phyloP scores from a whole-genome alignment of 2,113 vertebrate species.

The Nibea coibor region DNA sequence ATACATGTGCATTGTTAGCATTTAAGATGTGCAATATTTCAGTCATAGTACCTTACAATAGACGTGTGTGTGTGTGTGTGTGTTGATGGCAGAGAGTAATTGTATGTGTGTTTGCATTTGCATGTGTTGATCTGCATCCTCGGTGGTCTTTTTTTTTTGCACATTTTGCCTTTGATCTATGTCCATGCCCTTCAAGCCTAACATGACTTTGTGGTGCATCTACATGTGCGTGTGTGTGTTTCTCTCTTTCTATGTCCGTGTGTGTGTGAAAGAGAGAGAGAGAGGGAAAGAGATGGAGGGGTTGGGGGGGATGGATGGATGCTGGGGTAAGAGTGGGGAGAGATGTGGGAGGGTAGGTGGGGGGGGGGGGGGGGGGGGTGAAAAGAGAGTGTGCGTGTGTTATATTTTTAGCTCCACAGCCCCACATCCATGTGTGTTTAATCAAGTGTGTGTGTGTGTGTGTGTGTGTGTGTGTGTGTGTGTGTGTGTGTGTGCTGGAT shows the following conservation, averaged over 20 bases:
- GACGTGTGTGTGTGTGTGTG: not conserved
- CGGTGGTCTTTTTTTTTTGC: constrained; percentile 60
- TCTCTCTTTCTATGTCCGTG: constrained; percentile 27
- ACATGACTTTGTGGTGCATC: constrained; percentile 66
- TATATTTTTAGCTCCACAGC: constrained; percentile 81
- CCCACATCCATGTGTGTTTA: constrained; percentile 75
- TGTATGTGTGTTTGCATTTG: constrained; percentile 47
- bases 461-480: constrained; percentile 55
- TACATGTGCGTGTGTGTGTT: constrained; percentile 19
- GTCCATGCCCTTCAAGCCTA: constrained; percentile 67
- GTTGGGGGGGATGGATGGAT: constrained; percentile 33
- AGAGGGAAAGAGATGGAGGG: not conserved
- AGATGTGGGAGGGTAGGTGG: constrained; percentile 29
- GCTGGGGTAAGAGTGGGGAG: constrained; percentile 47
- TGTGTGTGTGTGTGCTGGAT: constrained; percentile 58
- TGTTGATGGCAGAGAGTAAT: not conserved
- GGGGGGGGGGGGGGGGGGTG: too few species aligned
- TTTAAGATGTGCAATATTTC: not conserved
- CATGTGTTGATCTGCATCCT: constrained; percentile 41
- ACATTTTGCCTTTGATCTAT: constrained; percentile 71
- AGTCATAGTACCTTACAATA: not conserved
- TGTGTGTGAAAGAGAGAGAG: not conserved
- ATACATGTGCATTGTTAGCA: not conserved
- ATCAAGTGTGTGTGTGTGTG: constrained; percentile 61
- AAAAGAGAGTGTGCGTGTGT: constrained; percentile 53